Conservation (phyloP, 2,113 vertebrate species). For the Esox niger region DNA sequence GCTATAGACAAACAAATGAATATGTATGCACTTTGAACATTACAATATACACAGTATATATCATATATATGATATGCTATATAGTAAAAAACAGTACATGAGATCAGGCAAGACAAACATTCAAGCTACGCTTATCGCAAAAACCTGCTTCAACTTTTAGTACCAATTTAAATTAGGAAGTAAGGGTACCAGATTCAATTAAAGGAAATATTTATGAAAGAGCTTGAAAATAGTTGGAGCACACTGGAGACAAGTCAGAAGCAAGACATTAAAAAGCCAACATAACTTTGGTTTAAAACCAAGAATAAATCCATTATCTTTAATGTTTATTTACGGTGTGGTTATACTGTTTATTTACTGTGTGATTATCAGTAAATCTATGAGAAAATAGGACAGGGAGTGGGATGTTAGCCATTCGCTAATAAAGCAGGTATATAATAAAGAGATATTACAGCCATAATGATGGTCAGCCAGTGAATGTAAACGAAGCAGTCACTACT, state of each 20-base stretch:
- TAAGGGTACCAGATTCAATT: too few species aligned
- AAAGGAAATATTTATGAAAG: too few species aligned
- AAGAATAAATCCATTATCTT: neutral
- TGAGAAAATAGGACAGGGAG: constrained; percentile 2
- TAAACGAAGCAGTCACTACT: neutral
- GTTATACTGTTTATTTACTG: neutral
- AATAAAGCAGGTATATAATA: neutral
- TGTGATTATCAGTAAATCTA: constrained; percentile 8
- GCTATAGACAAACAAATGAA: too few species aligned
- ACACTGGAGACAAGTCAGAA: neutral
- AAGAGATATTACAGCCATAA: neutral
- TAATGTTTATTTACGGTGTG: neutral
- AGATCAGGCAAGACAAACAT: constrained; percentile 2
- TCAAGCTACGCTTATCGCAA: neutral
- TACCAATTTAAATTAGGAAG: too few species aligned
- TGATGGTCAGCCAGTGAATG: neutral
- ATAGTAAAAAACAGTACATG: too few species aligned
- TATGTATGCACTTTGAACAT: too few species aligned
- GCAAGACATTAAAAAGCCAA: neutral
- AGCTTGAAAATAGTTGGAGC: too few species aligned
- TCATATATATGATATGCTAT: too few species aligned
- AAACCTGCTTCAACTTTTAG: too few species aligned
- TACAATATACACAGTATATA: too few species aligned
- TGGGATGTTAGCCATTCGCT: neutral
- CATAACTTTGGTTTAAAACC: neutral